Evolutionary conservation across 2,888 invertebrate genomes (phyloP).

Genomic region (Tolmerus cingulatus): DNA sequence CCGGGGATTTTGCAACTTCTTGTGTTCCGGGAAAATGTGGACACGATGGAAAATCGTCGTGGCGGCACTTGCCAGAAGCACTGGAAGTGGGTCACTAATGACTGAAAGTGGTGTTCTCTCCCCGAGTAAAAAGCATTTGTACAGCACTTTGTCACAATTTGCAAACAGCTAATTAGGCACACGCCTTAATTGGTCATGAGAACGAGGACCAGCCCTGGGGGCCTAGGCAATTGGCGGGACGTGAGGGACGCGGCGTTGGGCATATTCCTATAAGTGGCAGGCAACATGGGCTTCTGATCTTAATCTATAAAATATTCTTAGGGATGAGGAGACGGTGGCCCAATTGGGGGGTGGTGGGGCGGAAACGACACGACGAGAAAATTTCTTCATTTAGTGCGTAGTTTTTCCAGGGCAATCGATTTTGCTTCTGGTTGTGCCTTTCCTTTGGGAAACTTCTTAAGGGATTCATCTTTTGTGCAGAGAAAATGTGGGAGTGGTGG

Average conservation of each 20-base stretch:
- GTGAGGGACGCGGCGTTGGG: background rate
- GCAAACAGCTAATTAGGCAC: constrained; percentile 30
- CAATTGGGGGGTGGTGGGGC: background rate
- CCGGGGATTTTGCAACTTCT: background rate
- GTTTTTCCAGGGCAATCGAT: background rate
- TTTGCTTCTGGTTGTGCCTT: background rate
- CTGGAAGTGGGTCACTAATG: constrained; percentile 32
- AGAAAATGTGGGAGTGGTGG: background rate
- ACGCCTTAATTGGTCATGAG: constrained; percentile 29
- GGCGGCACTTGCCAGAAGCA: background rate
- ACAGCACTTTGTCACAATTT: constrained; percentile 30
- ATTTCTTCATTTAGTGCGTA: background rate
- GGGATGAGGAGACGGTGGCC: background rate
- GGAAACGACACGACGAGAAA: background rate
- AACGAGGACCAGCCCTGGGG: background rate
- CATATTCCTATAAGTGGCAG: constrained; percentile 19
- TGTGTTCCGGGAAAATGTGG: background rate
- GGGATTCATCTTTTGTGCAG: background rate
- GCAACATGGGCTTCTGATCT: constrained; percentile 5
- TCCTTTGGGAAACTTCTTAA: background rate
- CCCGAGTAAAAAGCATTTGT: constrained; percentile 16
- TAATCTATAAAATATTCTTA: constrained; percentile 14
- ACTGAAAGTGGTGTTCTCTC: constrained; percentile 2
- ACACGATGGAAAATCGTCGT: background rate
- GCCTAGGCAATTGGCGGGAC: background rate